phyloP scores from a whole-genome alignment of 1,140 invertebrate genomes.

The Drosophila pallidifrons region DNA sequence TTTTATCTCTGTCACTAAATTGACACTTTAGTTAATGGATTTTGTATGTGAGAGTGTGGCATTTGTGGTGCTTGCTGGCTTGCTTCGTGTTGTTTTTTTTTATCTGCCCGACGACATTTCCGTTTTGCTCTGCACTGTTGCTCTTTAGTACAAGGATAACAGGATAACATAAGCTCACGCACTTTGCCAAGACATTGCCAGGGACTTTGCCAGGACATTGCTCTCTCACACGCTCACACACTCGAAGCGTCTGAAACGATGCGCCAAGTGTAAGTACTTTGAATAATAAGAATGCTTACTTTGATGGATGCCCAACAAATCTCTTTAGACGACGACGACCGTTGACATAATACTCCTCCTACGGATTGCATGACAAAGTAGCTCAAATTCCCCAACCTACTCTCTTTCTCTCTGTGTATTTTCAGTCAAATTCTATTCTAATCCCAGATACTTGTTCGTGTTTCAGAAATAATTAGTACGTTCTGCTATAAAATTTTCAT shows the following conservation, averaged over 20 bases:
- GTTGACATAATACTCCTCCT: conserved; percentile 1
- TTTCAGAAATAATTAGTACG: background rate
- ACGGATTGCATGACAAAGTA: conserved; percentile 5
- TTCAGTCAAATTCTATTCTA: conserved; percentile 37
- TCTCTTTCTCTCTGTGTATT: conserved; percentile 20
- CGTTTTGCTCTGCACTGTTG: conserved; percentile 58
- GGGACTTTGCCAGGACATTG: conserved; percentile 62
- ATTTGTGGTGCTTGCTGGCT: conserved; percentile 63
- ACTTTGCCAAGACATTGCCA: conserved; percentile 56
- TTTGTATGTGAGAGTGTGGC: conserved; percentile 76
- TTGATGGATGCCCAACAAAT: conserved; percentile 79
- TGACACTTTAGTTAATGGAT: conserved; percentile 84
- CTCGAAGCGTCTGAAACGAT: background rate
- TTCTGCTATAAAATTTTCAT: background rate
- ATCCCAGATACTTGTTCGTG: background rate
- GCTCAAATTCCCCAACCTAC: background rate
- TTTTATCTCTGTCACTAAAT: conserved; percentile 84
- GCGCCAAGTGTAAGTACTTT: conserved; percentile 70
- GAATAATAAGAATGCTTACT: conserved; percentile 82
- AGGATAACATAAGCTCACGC: conserved; percentile 55
- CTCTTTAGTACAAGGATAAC: conserved; percentile 46
- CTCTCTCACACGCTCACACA: conserved; percentile 18
- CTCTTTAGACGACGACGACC: conserved; percentile 44
- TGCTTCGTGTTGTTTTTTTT: conserved; percentile 15
- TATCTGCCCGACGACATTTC: conserved; percentile 46